A percentile compares a stretch with the other conserved stretches of the same genome.
Evolutionary conservation across 1,140 invertebrate species (phyloP).

Genomic region (Drosophila mauritiana): DNA sequence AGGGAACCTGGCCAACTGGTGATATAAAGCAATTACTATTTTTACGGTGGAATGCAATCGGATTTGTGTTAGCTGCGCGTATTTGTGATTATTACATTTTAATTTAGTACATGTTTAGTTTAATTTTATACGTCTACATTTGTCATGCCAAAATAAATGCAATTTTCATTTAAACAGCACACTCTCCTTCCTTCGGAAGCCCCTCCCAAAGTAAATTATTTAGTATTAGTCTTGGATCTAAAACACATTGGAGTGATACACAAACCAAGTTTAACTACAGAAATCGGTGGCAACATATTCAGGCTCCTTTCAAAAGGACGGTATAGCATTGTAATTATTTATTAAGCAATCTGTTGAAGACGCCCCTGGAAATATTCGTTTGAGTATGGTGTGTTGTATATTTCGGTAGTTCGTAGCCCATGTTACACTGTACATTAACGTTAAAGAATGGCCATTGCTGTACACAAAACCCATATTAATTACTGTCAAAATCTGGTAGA

Average conservation of each 20-base stretch:
- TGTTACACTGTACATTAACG: constrained; percentile 43
- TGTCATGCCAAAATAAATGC: constrained; percentile 65
- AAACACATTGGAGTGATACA: constrained; percentile 42
- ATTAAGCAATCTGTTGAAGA: constrained; percentile 18
- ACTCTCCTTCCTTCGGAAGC: not conserved
- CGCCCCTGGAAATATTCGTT: constrained; percentile 1
- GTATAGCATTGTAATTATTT: constrained; percentile 3
- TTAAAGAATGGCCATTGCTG: constrained; percentile 26
- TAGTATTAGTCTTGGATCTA: not conserved
- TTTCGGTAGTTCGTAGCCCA: constrained; percentile 44
- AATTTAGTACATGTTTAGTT: constrained; percentile 64
- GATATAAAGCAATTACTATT: constrained; percentile 75
- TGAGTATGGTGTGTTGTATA: constrained; percentile 18
- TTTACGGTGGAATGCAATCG: constrained; percentile 22
- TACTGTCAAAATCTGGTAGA: constrained; percentile 32
- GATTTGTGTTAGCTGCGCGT: constrained; percentile 23
- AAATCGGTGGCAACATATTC: constrained; percentile 56
- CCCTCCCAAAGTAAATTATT: not conserved
- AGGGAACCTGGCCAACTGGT: constrained; percentile 42
- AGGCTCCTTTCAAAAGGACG: constrained; percentile 49
- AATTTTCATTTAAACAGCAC: constrained; percentile 39
- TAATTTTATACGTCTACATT: constrained; percentile 43
- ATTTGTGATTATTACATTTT: constrained; percentile 62
- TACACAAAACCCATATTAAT: constrained; percentile 18
- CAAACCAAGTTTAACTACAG: not conserved